Conservation (phyloP, 2,113 vertebrate genomes). For the Mormyrus lacerda region DNA sequence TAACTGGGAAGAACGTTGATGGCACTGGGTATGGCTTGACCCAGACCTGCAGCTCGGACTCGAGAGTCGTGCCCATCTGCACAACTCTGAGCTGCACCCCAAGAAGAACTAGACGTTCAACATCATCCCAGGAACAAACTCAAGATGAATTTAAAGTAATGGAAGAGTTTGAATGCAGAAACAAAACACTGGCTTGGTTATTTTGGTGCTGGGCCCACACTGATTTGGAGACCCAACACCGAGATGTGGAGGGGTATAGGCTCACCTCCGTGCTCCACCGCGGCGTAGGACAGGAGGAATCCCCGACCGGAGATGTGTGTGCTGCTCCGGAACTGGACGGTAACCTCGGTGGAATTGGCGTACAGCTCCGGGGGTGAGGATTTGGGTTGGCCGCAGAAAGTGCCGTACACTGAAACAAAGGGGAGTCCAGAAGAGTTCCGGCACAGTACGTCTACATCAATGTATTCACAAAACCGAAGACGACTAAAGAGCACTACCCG, state of each 20-base stretch:
- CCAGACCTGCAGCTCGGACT: neutral
- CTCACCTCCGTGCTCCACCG: slow-evolving; percentile 72
- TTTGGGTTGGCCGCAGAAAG: slow-evolving; percentile 61
- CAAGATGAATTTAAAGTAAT: neutral
- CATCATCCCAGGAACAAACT: neutral
- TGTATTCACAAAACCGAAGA: neutral
- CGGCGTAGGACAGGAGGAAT: slow-evolving; percentile 73
- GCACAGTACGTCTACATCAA: neutral
- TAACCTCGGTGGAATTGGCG: slow-evolving; percentile 65
- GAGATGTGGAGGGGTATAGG: neutral
- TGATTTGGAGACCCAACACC: neutral
- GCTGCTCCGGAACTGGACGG: slow-evolving; percentile 67
- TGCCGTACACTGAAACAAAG: slow-evolving; percentile 47
- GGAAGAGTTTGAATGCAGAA: neutral
- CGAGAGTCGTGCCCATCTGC: neutral
- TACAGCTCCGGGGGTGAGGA: slow-evolving; percentile 52
- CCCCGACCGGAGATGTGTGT: slow-evolving; percentile 72
- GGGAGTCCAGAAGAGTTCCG: neutral
- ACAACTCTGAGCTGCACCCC: neutral
- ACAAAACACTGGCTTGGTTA: neutral
- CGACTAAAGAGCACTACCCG: neutral
- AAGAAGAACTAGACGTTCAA: neutral
- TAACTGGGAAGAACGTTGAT: neutral
- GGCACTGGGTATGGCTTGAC: neutral
- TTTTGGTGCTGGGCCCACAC: neutral